Evolutionary conservation across 2,113 vertebrate genomes (phyloP).

Genomic region (Myotis yumanensis): DNA sequence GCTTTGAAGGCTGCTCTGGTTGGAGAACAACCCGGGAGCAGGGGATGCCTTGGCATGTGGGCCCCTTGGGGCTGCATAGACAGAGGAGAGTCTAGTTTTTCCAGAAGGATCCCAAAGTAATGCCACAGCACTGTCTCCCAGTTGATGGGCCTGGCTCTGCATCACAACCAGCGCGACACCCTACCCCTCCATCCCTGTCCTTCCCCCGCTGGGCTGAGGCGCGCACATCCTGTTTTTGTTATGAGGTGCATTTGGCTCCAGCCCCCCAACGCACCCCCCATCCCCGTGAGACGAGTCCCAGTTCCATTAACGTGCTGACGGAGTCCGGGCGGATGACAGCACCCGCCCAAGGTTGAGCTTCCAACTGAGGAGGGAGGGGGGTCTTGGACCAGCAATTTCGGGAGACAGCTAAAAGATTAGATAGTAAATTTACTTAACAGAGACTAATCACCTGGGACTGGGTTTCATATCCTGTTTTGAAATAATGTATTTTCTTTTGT

Average conservation of each 20-base stretch:
- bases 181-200: conserved; percentile 40
- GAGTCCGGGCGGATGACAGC: conserved; percentile 13
- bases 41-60: conserved; percentile 41
- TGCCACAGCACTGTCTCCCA: background rate
- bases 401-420: conserved; percentile 87
- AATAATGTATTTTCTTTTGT: conserved; percentile 88
- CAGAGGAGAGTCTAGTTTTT: background rate
- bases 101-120: background rate
- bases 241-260: conserved; percentile 44
- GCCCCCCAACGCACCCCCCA: background rate
- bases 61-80: background rate
- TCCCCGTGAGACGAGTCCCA: background rate
- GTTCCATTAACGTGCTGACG: background rate
- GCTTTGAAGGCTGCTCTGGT: conserved; percentile 53
- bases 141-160: conserved; percentile 55
- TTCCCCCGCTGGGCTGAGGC: background rate
- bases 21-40: conserved; percentile 5
- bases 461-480: conserved; percentile 90
- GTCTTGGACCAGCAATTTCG: conserved; percentile 78
- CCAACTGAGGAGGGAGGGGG: conserved; percentile 57
- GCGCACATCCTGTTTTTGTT: conserved; percentile 77
- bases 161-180: conserved; percentile 37
- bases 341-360: conserved; percentile 54
- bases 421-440: conserved; percentile 88
- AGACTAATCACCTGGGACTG: conserved; percentile 86